Conservation (phyloP, 2,888 invertebrate species). For the Heteromyza rotundicornis region DNA sequence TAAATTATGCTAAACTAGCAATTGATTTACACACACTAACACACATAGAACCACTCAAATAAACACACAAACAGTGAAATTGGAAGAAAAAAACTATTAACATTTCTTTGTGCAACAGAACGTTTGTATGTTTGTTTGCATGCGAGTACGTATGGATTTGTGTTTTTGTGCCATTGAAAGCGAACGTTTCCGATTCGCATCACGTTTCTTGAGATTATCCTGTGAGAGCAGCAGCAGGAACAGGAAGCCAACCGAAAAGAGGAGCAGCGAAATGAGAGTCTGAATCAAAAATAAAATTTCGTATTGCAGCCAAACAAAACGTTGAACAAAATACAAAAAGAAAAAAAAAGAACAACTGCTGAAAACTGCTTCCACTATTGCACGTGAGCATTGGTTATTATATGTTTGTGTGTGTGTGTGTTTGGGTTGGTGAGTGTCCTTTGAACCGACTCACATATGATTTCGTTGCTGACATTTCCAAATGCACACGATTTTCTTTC, state of each 20-base stretch:
- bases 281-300: background rate
- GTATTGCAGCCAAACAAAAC: background rate
- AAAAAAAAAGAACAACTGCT: background rate
- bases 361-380: background rate
- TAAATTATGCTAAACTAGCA: too few relatives aligned
- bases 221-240: background rate
- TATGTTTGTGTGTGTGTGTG: background rate
- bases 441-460: background rate
- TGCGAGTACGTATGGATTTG: too few relatives aligned
- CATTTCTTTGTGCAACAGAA: too few relatives aligned
- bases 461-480: background rate
- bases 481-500: too few relatives aligned
- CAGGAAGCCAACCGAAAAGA: too few relatives aligned
- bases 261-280: background rate
- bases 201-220: constrained; percentile 2
- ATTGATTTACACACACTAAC: background rate
- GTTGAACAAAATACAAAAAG: background rate
- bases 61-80: constrained; percentile 4
- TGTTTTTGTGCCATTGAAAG: background rate
- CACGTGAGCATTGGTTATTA: too few relatives aligned
- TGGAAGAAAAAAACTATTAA: too few relatives aligned
- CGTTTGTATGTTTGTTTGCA: background rate
- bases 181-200: background rate
- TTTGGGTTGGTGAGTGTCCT: background rate
- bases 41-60: background rate